These are phyloP conservation scores for Ochropleura plecta DNA, from an alignment of 2,888 invertebrate species.

Conservation along the genomic window DNA sequence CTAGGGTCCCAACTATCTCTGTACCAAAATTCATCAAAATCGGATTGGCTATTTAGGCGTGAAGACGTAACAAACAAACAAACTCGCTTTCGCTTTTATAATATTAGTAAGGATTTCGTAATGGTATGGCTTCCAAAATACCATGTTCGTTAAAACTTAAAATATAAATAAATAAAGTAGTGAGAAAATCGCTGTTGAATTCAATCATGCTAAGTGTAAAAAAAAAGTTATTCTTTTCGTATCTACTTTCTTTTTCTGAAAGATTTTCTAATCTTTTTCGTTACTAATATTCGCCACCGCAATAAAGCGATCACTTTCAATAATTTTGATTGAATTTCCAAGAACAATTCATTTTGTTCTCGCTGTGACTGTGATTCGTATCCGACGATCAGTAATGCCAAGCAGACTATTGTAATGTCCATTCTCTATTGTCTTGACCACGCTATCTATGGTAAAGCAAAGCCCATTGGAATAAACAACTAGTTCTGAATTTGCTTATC, in stretches of 20 bases:
- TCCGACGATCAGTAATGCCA: slow-evolving; percentile 4
- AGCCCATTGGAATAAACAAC: not conserved
- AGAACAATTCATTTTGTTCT: slow-evolving; percentile 21
- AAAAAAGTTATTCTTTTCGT: not conserved
- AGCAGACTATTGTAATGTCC: not conserved
- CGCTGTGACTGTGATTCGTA: slow-evolving; percentile 1
- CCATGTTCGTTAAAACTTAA: no score
- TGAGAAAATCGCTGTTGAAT: no score
- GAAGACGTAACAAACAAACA: no score
- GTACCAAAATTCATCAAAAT: no score
- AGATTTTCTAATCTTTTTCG: not conserved
- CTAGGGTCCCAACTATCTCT: no score
- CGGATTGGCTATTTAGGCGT: no score
- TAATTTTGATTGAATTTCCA: slow-evolving; percentile 17
- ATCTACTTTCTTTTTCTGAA: not conserved
- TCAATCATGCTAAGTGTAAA: no score
- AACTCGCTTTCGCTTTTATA: no score
- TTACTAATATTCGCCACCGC: slow-evolving; percentile 6
- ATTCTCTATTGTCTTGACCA: slow-evolving; percentile 14
- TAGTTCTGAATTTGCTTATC: not conserved
- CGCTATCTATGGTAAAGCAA: not conserved
- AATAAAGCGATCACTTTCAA: not conserved
- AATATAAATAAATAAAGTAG: no score
- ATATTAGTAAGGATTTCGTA: no score
- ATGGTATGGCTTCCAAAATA: no score